Base-by-base conservation (phyloP, 2,888 invertebrate genomes). In the Gastracanthus pulcherrimus region DNA sequence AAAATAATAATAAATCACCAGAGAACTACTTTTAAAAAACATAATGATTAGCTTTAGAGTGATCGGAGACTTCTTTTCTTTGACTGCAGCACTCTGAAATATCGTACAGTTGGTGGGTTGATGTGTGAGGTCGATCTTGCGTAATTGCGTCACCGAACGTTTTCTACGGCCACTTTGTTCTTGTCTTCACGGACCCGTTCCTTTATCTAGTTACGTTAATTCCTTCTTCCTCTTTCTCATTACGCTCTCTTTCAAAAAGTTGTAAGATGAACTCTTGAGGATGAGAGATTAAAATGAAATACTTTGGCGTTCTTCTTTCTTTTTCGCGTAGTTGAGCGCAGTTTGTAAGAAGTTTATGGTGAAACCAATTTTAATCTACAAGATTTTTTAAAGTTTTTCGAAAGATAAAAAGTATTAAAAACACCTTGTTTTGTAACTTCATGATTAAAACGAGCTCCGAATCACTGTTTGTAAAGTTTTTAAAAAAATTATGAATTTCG, bases 171-270 rank as follows among this genome's bases (percentile, higher is more conserved):
- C 16, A 23, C 36, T 19, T 13, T 13, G 2, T n/a, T n/a, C n/a
- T n/a, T n/a, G n/a, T n/a, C n/a, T n/a, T n/a, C n/a, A n/a, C n/a
- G n/a, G n/a, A n/a, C n/a, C n/a, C n/a, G n/a, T n/a, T n/a, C 16
- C 36, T 64, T 64, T 36, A 67, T 67, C 41, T 16, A 67, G 16
- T 41, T 41, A 26, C 23, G 38, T 67, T 67, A 41, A 41, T 67
- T 67, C 41, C 66, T 13, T 26, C 26, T 60, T 60, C 29, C 16
- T 7, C 19, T 55, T 19, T 55, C 9, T 5, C 7, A 9, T 4
- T 55, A 19, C 4, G n/a, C 6, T 19, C 23, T 55, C 26, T 23
- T 7, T 55, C 19, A 16, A 11, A 16, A 60, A 16, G 26, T 60
- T 60, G 11, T 1, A 9, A 60, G 60, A 31, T 31, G 11, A 60